Evolutionary conservation across 2,888 invertebrate species (phyloP), one percentile per base, ranked within the genome.

Genomic region (Drosophila testacea): DNA sequence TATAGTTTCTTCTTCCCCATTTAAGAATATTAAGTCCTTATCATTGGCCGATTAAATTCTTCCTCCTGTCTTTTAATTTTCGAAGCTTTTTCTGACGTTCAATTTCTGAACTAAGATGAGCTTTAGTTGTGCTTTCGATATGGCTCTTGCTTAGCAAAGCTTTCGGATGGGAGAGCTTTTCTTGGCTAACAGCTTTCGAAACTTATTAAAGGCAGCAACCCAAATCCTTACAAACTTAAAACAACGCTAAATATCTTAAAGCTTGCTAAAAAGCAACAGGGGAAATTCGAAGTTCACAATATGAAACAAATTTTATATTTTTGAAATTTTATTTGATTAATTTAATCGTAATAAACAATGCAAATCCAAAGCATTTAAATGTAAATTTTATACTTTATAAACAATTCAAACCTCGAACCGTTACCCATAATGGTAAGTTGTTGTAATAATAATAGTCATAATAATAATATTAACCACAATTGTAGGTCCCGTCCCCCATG

Each of bases 331-430:
- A 63, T 64, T 28, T 47, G 13, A 47, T 38, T 57, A 76, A 80
- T 82, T 80, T 65, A 74, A 73, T 85, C 48, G 51, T 73, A 81
- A 81, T 81, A 81, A 83, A 85, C 69, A 84, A 83, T 83, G 83
- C 87, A 83, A 87, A 80, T 83, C 78, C 78, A 87, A 83, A 83
- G 83, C 83, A 83, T 83, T 78, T 57, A 86, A 83, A 87, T 78
- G 75, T 83, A 79, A 83, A 81, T 65, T 77, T 67, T 56, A 51
- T 68, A 69, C 72, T 63, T 75, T 73, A 59, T 50, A 32, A 74
- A 76, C 42, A 13, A 32, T 68, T 64, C 61, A 76, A 69, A 68
- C 73, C 44, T 52, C 44, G 50, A 39, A 57, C 48, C 55, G 44
- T 54, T 76, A 60, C 44, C 52, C 63, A 48, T 63, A 62, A 66